A percentile compares a stretch with the other conserved stretches of the same genome.
Conservation (phyloP, 2,797 vertebrate genomes). For the Thalassophryne amazonica region DNA sequence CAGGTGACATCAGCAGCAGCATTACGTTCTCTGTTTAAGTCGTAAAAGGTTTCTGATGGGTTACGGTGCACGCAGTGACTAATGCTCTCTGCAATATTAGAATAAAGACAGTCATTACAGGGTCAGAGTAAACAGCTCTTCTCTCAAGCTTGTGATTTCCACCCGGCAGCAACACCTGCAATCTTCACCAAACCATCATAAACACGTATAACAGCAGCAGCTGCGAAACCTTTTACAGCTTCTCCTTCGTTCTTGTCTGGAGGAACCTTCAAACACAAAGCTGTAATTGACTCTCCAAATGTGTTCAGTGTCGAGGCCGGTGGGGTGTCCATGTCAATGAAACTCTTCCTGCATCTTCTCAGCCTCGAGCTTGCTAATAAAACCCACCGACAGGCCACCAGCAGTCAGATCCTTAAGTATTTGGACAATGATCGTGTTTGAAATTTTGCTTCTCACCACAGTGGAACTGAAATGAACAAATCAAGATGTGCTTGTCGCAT, state of each 20-base stretch:
- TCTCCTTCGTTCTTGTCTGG: not conserved
- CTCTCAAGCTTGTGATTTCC: not conserved
- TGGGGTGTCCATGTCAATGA: constrained; percentile 33
- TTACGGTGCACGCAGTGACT: not conserved
- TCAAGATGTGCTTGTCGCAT: too few species aligned
- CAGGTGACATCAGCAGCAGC: not conserved
- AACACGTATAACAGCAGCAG: not conserved
- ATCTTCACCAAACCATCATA: not conserved
- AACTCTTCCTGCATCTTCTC: constrained; percentile 25
- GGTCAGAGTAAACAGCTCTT: constrained; percentile 3
- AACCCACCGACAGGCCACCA: not conserved
- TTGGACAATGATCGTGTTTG: too few species aligned
- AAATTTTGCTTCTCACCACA: too few species aligned
- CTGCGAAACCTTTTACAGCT: not conserved
- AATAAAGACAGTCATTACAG: constrained; percentile 8
- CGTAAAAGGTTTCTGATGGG: not conserved
- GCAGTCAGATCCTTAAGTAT: too few species aligned
- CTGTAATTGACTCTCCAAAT: constrained; percentile 35
- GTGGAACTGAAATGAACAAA: too few species aligned
- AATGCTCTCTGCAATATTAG: constrained; percentile 9
- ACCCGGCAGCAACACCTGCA: not conserved
- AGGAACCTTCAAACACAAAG: constrained; percentile 9
- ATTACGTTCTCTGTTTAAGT: constrained; percentile 5
- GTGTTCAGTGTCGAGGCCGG: constrained; percentile 31
- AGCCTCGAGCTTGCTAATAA: not conserved